These are phyloP conservation scores for Drosophila leontia DNA, from an alignment of 1,140 invertebrate species.

Conservation along the genomic window DNA sequence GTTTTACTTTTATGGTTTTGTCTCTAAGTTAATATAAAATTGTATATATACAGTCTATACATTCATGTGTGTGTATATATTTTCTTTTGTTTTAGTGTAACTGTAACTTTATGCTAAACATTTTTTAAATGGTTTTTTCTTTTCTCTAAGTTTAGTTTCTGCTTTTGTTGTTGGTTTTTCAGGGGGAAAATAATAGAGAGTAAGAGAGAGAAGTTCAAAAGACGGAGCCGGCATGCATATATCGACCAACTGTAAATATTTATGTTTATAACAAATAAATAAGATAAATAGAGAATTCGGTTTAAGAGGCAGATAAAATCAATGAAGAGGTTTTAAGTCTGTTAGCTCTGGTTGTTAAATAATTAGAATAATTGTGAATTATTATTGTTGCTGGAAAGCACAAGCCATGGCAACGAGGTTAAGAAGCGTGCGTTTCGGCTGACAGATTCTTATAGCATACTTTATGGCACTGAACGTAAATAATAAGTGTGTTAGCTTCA, in stretches of 20 bases:
- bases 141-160: conserved; percentile 44
- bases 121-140: conserved; percentile 40
- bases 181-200: conserved; percentile 66
- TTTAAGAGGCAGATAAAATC: conserved; percentile 30
- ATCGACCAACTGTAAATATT: conserved; percentile 85
- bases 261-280: conserved; percentile 67
- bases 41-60: conserved; percentile 55
- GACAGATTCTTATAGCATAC: conserved; percentile 81
- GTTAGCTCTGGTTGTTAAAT: conserved; percentile 42
- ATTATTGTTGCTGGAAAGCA: conserved; percentile 31
- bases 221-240: conserved; percentile 85
- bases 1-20: conserved; percentile 53
- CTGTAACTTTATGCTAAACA: conserved; percentile 55
- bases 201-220: conserved; percentile 81
- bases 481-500: conserved; percentile 12
- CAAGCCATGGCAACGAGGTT: conserved; percentile 75
- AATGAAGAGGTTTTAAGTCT: conserved; percentile 43
- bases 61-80: conserved; percentile 39
- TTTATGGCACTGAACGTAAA: conserved; percentile 68
- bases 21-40: conserved; percentile 65
- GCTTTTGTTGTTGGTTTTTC: conserved; percentile 53
- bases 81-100: conserved; percentile 52
- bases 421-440: conserved; percentile 76
- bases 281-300: conserved; percentile 50
- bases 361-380: conserved; percentile 23